Base-by-base conservation (phyloP, 2,888 invertebrate species). In the Trichacis sp. region DNA sequence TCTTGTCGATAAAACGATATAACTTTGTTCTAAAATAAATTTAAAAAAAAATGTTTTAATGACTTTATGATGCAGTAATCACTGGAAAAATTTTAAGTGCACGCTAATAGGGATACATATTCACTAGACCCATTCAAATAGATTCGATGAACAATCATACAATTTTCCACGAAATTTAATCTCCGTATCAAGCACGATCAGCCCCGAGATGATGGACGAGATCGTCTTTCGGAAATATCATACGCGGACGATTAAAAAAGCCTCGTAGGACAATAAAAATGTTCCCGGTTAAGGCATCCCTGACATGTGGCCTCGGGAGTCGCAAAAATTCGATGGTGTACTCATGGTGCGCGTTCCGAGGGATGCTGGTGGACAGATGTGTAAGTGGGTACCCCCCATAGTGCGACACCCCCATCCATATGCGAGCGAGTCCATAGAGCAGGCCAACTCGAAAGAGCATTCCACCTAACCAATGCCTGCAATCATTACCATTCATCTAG, bases 331-430 rank as follows among this genome's bases (percentile, higher is more conserved):
- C 64, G 67, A 68, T 68, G 50, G 67, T 56, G 49, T n/a, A n/a
- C 51, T 61, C 58, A 51, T 54, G 53, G 12, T 4, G 48, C 60
- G n/a, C n/a, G n/a, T n/a, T n/a, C n/a, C 70, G 63, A 75, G 77
- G 78, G 79, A 79, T 76, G 79, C 78, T 76, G 82, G 79, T 75
- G 82, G 80, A 81, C 83, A 83, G 83, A 83, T 83, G 83, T 76
- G 77, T 79, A 81, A 83, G 82, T 82, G 79, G 81, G 56, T 70
- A 63, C 73, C 73, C 75, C 78, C 75, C 71, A 66, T 43, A 47
- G 72, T 33, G 73, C 70, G 62, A 70, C 70, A 70, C 70, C 72
- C 72, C 65, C 68, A 68, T 68, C 55, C 53, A 56, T 56, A 62
- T 65, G 67, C 64, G 57, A 48, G 55, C 24, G n/a, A 59, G 59